A percentile compares a stretch with the other conserved stretches of the same genome.
Evolutionary conservation across 2,888 invertebrate species (phyloP).

Genomic region (Platycheirus albimanus): DNA sequence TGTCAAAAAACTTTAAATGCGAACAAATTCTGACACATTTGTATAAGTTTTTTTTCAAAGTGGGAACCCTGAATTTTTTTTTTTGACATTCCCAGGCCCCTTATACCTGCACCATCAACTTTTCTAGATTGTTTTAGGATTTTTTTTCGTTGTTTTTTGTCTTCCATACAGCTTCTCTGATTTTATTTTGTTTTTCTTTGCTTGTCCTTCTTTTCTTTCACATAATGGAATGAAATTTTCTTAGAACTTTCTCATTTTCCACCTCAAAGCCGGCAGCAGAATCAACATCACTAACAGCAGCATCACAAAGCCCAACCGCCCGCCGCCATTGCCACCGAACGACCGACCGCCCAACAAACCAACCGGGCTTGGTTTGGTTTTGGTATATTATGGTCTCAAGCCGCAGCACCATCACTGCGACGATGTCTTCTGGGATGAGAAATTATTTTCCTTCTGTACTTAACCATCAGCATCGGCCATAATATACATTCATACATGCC

Average conservation of each 20-base stretch:
- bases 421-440: conserved; percentile 59
- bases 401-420: neutral
- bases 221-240: conserved; percentile 62
- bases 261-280: conserved; percentile 66
- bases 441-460: conserved; percentile 67
- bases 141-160: conserved; percentile 20
- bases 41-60: neutral
- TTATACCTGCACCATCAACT: conserved; percentile 9
- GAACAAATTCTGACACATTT: no score
- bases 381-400: no score
- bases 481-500: conserved; percentile 16
- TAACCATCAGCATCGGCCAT: conserved; percentile 36
- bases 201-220: conserved; percentile 32
- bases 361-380: neutral
- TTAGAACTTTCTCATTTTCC: conserved; percentile 67
- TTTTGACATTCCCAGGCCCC: neutral
- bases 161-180: neutral
- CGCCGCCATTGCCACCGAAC: neutral
- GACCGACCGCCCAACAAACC: no score
- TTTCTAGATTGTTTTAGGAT: conserved; percentile 45
- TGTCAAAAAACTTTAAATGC: no score
- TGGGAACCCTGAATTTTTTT: conserved; percentile 42
- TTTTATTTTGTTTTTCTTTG: conserved; percentile 5
- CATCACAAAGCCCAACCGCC: conserved; percentile 53
- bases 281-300: conserved; percentile 66